A percentile compares a stretch with the other conserved stretches of the same genome.
These are phyloP conservation scores for Mormoops blainvillei DNA, from an alignment of 2,113 vertebrate species.

Conservation along the genomic window DNA sequence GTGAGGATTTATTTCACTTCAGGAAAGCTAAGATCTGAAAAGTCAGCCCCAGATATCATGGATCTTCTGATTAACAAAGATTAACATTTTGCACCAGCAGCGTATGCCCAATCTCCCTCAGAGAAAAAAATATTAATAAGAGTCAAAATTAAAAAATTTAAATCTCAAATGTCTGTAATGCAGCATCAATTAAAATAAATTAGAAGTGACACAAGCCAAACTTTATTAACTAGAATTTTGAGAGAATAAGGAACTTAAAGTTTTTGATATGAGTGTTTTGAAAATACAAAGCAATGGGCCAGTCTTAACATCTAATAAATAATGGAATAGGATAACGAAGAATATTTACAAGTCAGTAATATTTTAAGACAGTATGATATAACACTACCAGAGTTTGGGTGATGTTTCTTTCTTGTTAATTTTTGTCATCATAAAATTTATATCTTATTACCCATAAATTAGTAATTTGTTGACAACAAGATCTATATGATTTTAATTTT, in stretches of 20 bases:
- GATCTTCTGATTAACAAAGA: not conserved
- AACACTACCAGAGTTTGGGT: not conserved
- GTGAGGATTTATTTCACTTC: not conserved
- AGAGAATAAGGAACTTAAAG: not conserved
- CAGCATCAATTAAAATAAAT: not conserved
- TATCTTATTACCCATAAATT: not conserved
- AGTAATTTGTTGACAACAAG: not conserved
- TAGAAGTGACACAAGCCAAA: not conserved
- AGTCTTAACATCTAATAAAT: not conserved
- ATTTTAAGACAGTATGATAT: not conserved
- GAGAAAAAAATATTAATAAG: not conserved
- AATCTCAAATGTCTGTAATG: not conserved
- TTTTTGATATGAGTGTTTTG: not conserved
- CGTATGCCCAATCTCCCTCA: not conserved
- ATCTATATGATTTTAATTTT: not conserved
- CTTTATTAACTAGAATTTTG: not conserved
- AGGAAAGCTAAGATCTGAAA: not conserved
- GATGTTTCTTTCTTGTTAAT: not conserved
- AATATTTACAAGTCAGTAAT: not conserved
- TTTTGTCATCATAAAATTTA: not conserved
- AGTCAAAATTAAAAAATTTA: not conserved
- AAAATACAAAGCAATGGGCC: not conserved
- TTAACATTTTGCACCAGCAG: not conserved
- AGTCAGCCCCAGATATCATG: not conserved
- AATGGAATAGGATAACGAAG: not conserved